phyloP scores from a whole-genome alignment of 2,113 vertebrate species.

The Pantherophis guttatus region DNA sequence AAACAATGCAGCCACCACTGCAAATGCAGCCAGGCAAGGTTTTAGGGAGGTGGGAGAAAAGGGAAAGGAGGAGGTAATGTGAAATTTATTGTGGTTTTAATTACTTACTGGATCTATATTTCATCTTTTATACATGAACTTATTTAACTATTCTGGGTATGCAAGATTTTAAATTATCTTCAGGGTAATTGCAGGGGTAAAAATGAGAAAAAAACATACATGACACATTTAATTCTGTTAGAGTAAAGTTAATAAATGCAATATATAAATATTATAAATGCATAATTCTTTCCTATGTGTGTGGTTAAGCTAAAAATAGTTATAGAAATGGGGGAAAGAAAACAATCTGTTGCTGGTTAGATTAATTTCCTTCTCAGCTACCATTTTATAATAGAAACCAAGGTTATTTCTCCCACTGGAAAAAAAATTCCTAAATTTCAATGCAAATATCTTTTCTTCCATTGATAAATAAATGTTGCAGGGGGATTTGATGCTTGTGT shows the following conservation, averaged over 20 bases:
- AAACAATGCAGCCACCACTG: neutral
- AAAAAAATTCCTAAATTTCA: neutral
- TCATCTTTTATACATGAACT: neutral
- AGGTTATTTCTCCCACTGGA: neutral
- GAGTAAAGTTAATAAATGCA: neutral
- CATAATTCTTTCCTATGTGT: neutral
- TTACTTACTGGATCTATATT: neutral
- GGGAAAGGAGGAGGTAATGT: neutral
- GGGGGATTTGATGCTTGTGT: neutral
- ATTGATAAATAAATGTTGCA: neutral
- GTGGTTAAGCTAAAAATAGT: neutral
- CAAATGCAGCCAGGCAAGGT: neutral
- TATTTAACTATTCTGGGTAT: neutral
- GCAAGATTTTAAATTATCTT: neutral
- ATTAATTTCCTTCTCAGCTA: neutral
- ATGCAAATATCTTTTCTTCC: neutral
- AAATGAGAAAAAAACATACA: neutral
- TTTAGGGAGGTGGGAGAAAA: neutral
- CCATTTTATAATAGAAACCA: neutral
- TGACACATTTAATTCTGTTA: neutral
- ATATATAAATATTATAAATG: neutral
- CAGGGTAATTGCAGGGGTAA: neutral
- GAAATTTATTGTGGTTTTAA: neutral
- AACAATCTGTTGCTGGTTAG: neutral
- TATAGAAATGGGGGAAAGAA: neutral